Conservation (phyloP, 1,140 invertebrate species). For the Phymastichus coffea region DNA sequence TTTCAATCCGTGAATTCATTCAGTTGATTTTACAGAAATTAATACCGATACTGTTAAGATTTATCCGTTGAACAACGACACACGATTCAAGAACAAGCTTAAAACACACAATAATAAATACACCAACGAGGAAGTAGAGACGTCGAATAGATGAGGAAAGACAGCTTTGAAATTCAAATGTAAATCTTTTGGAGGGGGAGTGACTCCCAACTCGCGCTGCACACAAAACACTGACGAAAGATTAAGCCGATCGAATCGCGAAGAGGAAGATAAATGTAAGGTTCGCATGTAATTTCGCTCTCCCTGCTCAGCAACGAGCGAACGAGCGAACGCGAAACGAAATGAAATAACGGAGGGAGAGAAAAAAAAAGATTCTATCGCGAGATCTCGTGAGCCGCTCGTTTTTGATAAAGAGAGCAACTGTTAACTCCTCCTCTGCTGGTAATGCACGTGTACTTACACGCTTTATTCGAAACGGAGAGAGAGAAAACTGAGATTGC, state of each 20-base stretch:
- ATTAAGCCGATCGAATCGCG: constrained; percentile 38
- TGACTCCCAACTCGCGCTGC: too few species aligned
- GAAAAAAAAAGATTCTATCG: neutral
- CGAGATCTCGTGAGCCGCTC: neutral
- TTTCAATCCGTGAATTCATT: too few species aligned
- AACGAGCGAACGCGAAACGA: too few species aligned
- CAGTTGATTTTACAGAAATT: too few species aligned
- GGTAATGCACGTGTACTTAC: neutral
- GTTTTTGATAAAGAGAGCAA: neutral
- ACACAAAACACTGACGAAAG: too few species aligned
- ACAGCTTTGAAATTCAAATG: constrained; percentile 37
- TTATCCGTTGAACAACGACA: neutral
- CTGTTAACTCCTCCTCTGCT: neutral
- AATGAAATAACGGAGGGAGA: constrained; percentile 6
- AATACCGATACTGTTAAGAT: neutral
- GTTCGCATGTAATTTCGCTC: constrained; percentile 39
- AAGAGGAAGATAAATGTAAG: constrained; percentile 46
- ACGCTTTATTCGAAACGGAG: neutral
- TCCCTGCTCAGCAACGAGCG: too few species aligned
- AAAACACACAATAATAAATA: neutral
- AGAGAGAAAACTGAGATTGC: too few species aligned
- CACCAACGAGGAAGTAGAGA: neutral
- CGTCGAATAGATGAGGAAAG: neutral
- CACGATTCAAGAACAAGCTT: neutral
- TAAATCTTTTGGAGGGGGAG: constrained; percentile 38